phyloP scores from a whole-genome alignment of 2,797 vertebrate species.

The Intellagama lesueurii region DNA sequence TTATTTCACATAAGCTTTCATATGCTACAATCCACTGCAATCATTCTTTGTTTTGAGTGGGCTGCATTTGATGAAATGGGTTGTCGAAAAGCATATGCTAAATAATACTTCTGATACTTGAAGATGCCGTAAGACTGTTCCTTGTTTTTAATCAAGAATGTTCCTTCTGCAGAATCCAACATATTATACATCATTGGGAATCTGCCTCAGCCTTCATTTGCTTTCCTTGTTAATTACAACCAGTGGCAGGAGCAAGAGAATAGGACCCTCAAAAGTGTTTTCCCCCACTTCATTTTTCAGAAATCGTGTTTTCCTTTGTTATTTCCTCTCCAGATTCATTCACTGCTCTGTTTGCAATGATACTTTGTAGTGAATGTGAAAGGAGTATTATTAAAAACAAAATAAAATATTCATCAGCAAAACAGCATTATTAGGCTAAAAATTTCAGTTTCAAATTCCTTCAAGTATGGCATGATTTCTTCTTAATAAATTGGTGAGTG shows the following conservation, averaged over 20 bases:
- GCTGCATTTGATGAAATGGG: neutral
- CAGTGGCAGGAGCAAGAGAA: slow-evolving; percentile 47
- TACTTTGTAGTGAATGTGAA: slow-evolving; percentile 70
- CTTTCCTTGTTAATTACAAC: slow-evolving; percentile 69
- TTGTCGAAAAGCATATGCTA: neutral
- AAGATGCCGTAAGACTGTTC: slow-evolving; percentile 5
- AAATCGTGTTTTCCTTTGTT: slow-evolving; percentile 43
- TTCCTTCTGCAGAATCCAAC: slow-evolving; percentile 46
- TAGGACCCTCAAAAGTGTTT: slow-evolving; percentile 50
- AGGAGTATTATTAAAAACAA: slow-evolving; percentile 69
- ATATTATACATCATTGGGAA: slow-evolving; percentile 38
- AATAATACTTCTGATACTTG: neutral
- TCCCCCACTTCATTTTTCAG: slow-evolving; percentile 61
- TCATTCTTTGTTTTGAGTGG: neutral
- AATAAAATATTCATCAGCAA: slow-evolving; percentile 73
- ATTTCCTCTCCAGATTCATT: slow-evolving; percentile 63
- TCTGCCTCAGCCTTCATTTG: slow-evolving; percentile 25
- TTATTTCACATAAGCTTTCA: neutral
- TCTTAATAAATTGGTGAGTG: slow-evolving; percentile 66
- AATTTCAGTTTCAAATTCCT: slow-evolving; percentile 66
- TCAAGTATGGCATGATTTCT: slow-evolving; percentile 67
- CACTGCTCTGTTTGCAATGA: slow-evolving; percentile 66
- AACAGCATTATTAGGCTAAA: slow-evolving; percentile 65
- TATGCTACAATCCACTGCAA: neutral
- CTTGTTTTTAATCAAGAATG: neutral